These are phyloP conservation scores for Tachystola acroxantha DNA, from an alignment of 2,888 invertebrate genomes.

Conservation along the genomic window DNA sequence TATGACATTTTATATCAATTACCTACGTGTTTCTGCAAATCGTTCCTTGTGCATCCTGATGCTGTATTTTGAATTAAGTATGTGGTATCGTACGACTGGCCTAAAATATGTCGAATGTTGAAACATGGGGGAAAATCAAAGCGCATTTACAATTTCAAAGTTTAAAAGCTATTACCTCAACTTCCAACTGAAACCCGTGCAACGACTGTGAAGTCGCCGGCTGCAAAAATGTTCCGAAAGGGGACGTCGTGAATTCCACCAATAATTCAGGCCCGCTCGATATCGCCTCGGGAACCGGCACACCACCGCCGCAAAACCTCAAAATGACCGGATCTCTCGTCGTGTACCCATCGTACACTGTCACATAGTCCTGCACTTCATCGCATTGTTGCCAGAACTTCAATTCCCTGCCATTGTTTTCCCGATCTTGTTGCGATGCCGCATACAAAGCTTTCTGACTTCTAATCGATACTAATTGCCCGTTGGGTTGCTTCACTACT, in stretches of 20 bases:
- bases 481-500: conserved; percentile 89
- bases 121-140: no score
- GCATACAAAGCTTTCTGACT: conserved; percentile 85
- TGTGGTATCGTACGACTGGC: no score
- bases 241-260: conserved; percentile 93
- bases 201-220: conserved; percentile 87
- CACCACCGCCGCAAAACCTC: conserved; percentile 94
- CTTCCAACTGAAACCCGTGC: conserved; percentile 94
- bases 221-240: conserved; percentile 92
- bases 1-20: no score
- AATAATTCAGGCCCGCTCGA: conserved; percentile 93
- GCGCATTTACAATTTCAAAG: conserved; percentile 12
- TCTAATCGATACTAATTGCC: conserved; percentile 90
- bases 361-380: conserved; percentile 92
- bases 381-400: conserved; percentile 92
- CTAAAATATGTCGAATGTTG: no score
- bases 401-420: conserved; percentile 75
- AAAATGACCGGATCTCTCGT: conserved; percentile 91
- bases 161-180: conserved; percentile 65
- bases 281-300: conserved; percentile 89
- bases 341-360: conserved; percentile 92
- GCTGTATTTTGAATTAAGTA: no score
- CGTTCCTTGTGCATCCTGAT: no score
- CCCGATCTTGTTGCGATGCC: conserved; percentile 71
- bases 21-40: no score